Base-by-base conservation (phyloP, 2,888 invertebrate species). In the Polyommatus icarus region DNA sequence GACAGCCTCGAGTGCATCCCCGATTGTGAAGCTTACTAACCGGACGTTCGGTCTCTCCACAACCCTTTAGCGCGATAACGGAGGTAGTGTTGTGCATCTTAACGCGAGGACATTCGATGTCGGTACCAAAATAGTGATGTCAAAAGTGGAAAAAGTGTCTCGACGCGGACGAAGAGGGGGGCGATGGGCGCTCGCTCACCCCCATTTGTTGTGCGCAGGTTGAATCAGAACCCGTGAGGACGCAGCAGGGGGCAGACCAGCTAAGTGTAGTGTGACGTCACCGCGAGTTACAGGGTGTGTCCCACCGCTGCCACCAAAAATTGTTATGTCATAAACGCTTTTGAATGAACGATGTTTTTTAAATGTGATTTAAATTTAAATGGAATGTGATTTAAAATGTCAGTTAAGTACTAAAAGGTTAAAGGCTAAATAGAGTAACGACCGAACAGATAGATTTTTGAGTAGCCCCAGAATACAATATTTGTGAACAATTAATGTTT, bases 1-100 rank as follows among this genome's bases (percentile, higher is more conserved):
- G 88, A 89, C 90, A 91, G 88, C 87, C 86, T 88, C 88, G 91
- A 93, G 94, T 94, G 94, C 94, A 93, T 93, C 94, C 93, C 93
- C 93, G 89, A 91, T 91, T 89, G 89, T 81, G 80, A 90, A 91
- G 93, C 93, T 93, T 90, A 92, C 92, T 93, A 93, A 93, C 89
- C 89, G 85, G 80, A 88, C 91, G 90, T 88, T 91, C 83, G 89
- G 91, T 91, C 91, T 87, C 88, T 94, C 93, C 94, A 94, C 94
- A 94, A 93, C 94, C 94, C 94, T 93, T 89, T 87, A 83, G 87
- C 82, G 82, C 83, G 86, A 87, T 82, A 84, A 82, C 84, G 84
- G 83, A 83, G 82, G 82, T 81, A 93, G 93, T 94, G 93, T 94
- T 94, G 94, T 94, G 94, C 94, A 94, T 94, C 94, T 88, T 84